Base-by-base conservation (phyloP, 2,888 invertebrate genomes). In the Pyrgus malvae region DNA sequence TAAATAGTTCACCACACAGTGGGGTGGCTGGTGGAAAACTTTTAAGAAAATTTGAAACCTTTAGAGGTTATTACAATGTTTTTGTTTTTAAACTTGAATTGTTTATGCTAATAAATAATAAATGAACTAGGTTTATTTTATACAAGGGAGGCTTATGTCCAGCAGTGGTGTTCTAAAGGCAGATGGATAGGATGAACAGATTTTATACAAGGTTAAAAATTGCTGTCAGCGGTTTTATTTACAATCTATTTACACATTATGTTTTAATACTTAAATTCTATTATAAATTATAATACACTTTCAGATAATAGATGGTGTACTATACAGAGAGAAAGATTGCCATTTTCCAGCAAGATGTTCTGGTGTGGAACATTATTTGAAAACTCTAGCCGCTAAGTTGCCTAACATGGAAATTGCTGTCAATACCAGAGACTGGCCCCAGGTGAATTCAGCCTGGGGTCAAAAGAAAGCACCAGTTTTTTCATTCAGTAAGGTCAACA, bases 371-470 rank as follows among this genome's bases (percentile, higher is more conserved):
- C 93, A 98, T 79, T 99, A 98, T 74, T 78, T 99, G 14, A 81
- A 92, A 50, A 91, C 93, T 67, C 68, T 97, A 3, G 90, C 95
- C 35, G 76, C 92, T 4, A 92, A 93, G 59, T 77, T 98, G 48
- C 94, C 96, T 0, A 92, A 99, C 74, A 93, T 95, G 89, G 98
- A 99, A 77, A 83, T 99, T 58, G 91, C 97, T 9, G 80, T 99
- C 14, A 99, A 99, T 76, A 95, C 96, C 0, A 92, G 97, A 56
- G 99, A 99, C 83, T 98, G 97, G 95, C 98, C 99, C 2, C 98
- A 98, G 89, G 89, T 96, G 12, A 93, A 93, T 63, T 91, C 84
- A 62, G 83, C 91, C 49, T 93, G 92, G 88, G 92, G 92, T 1
- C 85, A 85, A 27, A 76, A 84, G 5, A 84, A 91, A 65, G 92